These are phyloP conservation scores for Myotis findleyi DNA, from an alignment of 2,797 vertebrate genomes.

Conservation along the genomic window DNA sequence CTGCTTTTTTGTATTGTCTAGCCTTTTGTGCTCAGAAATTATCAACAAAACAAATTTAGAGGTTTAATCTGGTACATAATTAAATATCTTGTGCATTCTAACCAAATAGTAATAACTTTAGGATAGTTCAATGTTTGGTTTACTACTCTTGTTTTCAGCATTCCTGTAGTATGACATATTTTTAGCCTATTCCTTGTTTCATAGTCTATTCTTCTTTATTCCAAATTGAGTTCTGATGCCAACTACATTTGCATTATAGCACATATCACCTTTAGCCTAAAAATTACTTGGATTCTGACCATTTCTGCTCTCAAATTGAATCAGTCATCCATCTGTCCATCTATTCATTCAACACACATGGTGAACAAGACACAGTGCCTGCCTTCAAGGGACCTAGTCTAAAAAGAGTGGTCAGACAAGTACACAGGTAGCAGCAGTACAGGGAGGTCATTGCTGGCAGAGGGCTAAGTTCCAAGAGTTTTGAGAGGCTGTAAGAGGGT, in stretches of 20 bases:
- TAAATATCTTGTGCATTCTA: background rate
- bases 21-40: constrained; percentile 29
- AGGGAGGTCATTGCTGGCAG: background rate
- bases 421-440: background rate
- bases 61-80: background rate
- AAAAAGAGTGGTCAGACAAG: background rate
- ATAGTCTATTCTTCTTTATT: background rate
- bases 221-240: background rate
- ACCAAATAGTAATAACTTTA: constrained; percentile 30
- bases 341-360: background rate
- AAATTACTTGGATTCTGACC: background rate
- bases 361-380: background rate
- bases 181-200: background rate
- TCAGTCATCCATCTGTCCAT: background rate
- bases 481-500: background rate
- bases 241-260: background rate
- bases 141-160: background rate
- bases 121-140: background rate
- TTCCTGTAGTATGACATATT: background rate
- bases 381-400: background rate
- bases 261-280: background rate
- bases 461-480: background rate
- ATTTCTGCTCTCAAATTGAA: background rate
- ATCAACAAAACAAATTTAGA: background rate
- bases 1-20: background rate